A percentile compares a stretch with the other conserved stretches of the same genome.
phyloP scores from a whole-genome alignment of 2,113 vertebrate genomes.

The Narcine bancroftii region DNA sequence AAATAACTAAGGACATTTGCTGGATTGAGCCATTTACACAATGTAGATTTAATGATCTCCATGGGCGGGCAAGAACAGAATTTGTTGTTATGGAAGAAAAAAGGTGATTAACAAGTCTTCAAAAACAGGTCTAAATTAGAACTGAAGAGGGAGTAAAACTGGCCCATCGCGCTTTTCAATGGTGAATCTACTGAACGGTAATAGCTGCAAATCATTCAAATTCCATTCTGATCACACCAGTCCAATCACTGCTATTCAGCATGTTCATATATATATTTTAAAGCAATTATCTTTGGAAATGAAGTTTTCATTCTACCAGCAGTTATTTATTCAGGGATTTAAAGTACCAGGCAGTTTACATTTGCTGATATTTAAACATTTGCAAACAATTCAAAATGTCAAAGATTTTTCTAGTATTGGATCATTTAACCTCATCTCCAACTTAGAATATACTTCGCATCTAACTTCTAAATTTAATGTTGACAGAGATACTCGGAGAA shows the following conservation, averaged over 20 bases:
- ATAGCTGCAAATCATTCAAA: background rate
- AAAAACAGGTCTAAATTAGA: background rate
- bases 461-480: background rate
- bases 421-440: background rate
- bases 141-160: background rate
- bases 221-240: background rate
- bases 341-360: background rate
- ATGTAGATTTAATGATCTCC: background rate
- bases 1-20: background rate
- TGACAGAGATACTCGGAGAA: background rate
- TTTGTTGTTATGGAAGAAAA: background rate
- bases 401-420: background rate
- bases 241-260: slow-evolving; percentile 11
- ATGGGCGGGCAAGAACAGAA: background rate
- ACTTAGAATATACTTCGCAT: background rate
- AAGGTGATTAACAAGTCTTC: background rate
- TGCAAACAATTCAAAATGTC: background rate
- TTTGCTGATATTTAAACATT: background rate
- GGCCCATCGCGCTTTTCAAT: background rate
- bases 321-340: background rate
- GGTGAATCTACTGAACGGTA: background rate
- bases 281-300: slow-evolving; percentile 7
- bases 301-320: background rate
- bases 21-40: background rate
- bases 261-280: background rate